Percentiles rank a stretch among this genome's conserved stretches.
These are phyloP conservation scores for Popillia japonica DNA, from an alignment of 1,140 invertebrate genomes.

Conservation along the genomic window DNA sequence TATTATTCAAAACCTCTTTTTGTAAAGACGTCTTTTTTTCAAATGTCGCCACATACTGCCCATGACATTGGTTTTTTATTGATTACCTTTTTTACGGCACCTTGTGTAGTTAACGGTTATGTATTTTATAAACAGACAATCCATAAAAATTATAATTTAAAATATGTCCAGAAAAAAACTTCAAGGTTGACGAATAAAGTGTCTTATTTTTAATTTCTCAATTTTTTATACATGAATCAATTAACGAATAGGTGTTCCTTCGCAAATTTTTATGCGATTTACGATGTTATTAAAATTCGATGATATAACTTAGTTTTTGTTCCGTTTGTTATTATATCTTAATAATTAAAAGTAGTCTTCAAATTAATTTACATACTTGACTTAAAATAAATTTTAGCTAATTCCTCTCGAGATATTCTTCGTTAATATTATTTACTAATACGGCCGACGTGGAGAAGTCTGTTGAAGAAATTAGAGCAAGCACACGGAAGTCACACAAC, in stretches of 20 bases:
- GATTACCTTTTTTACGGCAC: neutral
- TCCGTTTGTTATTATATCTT: neutral
- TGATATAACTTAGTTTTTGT: slow-evolving; percentile 1
- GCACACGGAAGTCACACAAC: slow-evolving; percentile 34
- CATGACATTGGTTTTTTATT: slow-evolving; percentile 30
- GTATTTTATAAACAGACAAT: slow-evolving; percentile 10
- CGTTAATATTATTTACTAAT: neutral
- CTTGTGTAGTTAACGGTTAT: slow-evolving; percentile 14
- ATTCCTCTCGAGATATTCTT: neutral
- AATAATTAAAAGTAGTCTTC: neutral
- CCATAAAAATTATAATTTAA: slow-evolving; percentile 26
- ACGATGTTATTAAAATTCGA: neutral
- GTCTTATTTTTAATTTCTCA: neutral
- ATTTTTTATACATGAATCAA: neutral
- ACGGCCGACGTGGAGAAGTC: neutral
- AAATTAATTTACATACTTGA: neutral
- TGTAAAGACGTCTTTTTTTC: neutral
- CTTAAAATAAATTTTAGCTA: neutral
- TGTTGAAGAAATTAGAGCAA: slow-evolving; percentile 19
- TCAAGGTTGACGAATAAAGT: slow-evolving; percentile 17
- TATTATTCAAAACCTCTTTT: slow-evolving; percentile 1
- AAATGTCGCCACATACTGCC: slow-evolving; percentile 11
- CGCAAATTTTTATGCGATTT: neutral
- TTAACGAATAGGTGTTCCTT: neutral
- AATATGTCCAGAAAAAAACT: slow-evolving; percentile 5